Evolutionary conservation across 2,797 vertebrate genomes (phyloP).

Genomic region (Enteromius treurensis): DNA sequence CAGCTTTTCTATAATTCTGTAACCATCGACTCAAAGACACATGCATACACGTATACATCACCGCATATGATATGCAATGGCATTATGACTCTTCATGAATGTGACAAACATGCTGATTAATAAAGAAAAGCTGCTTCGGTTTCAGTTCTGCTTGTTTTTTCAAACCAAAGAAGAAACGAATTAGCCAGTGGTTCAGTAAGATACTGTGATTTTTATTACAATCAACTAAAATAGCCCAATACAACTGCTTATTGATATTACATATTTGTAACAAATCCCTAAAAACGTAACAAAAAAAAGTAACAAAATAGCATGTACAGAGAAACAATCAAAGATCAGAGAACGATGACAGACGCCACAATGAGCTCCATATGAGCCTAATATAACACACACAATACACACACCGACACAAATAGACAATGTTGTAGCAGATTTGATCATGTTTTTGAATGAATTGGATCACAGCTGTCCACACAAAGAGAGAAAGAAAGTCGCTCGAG

Average conservation of each 20-base stretch:
- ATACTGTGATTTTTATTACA: background rate
- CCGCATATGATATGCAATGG: background rate
- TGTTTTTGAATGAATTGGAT: background rate
- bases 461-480: background rate
- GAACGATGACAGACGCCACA: slow-evolving; percentile 5
- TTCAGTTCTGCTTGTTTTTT: background rate
- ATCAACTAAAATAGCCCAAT: no score
- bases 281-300: background rate
- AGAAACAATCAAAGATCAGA: background rate
- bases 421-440: background rate
- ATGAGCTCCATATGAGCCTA: background rate
- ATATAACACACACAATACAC: background rate
- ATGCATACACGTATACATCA: background rate
- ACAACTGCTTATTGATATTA: background rate
- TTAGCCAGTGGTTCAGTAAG: background rate
- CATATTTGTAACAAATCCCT: no score
- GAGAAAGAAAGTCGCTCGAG: slow-evolving; percentile 4
- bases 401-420: background rate
- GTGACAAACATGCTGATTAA: background rate
- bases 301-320: background rate
- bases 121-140: background rate
- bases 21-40: background rate
- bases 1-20: background rate
- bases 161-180: background rate
- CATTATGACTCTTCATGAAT: background rate